These are phyloP conservation scores for Papilio dardanus DNA, from an alignment of 1,140 invertebrate species.

Conservation along the genomic window DNA sequence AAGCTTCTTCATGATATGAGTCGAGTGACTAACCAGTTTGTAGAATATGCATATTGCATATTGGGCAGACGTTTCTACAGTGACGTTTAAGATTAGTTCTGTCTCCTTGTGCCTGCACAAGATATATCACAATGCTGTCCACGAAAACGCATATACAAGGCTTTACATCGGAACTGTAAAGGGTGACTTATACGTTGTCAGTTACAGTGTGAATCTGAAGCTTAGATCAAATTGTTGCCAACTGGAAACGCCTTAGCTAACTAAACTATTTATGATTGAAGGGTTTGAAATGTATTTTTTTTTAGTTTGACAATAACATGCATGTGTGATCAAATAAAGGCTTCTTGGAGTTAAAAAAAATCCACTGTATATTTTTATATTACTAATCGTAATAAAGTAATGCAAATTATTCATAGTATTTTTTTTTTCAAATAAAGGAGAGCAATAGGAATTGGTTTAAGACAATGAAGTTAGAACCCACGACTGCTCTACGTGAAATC, in stretches of 20 bases:
- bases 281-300: too few relatives aligned
- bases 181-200: background rate
- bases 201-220: background rate
- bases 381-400: too few relatives aligned
- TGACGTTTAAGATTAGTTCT: slow-evolving; percentile 18
- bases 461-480: too few relatives aligned
- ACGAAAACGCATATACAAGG: slow-evolving; percentile 7
- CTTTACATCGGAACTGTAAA: background rate
- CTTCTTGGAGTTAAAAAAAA: too few relatives aligned
- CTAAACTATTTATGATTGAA: background rate
- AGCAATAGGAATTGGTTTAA: too few relatives aligned
- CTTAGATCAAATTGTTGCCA: background rate
- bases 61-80: background rate
- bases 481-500: too few relatives aligned
- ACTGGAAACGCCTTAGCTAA: background rate
- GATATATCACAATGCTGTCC: slow-evolving; percentile 21
- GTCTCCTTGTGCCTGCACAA: background rate
- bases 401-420: too few relatives aligned
- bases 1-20: background rate
- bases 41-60: background rate
- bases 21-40: background rate
- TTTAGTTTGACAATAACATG: too few relatives aligned
- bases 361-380: too few relatives aligned
- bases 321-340: too few relatives aligned
- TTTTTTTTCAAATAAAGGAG: too few relatives aligned